These are phyloP conservation scores for Brienomyrus longianalis DNA, from an alignment of 2,113 vertebrate genomes.

Conservation along the genomic window DNA sequence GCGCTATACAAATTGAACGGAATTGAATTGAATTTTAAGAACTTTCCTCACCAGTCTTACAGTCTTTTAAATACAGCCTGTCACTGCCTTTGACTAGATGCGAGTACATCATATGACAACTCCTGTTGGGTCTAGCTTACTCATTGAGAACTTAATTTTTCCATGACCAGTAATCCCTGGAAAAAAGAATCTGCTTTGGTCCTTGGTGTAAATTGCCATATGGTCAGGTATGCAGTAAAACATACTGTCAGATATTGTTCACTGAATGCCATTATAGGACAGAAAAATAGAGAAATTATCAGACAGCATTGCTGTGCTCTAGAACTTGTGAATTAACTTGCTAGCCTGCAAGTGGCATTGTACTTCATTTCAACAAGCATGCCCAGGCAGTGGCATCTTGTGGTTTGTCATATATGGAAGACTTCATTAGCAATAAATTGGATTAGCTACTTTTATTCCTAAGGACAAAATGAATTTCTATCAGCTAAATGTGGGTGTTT, in stretches of 20 bases:
- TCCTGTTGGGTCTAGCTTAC: background rate
- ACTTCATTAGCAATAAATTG: background rate
- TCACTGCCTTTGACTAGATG: background rate
- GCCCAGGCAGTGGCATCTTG: background rate
- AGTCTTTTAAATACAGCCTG: background rate
- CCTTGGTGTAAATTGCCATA: no score
- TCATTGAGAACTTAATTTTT: background rate
- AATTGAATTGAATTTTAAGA: background rate
- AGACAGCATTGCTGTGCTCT: background rate
- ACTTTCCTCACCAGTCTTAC: background rate
- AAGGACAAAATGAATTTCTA: background rate
- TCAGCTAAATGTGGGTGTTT: background rate
- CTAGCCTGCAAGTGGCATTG: background rate
- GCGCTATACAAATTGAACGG: no score
- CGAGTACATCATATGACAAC: background rate
- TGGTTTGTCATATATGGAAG: background rate
- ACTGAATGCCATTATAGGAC: background rate
- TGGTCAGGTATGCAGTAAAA: background rate
- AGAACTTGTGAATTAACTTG: background rate
- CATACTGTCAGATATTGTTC: background rate
- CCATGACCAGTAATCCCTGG: no score
- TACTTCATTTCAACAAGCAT: background rate
- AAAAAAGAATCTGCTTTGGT: background rate
- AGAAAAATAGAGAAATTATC: background rate
- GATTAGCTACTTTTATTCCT: background rate